Conservation (phyloP, 2,888 invertebrate genomes). For the Calameuta filiformis region DNA sequence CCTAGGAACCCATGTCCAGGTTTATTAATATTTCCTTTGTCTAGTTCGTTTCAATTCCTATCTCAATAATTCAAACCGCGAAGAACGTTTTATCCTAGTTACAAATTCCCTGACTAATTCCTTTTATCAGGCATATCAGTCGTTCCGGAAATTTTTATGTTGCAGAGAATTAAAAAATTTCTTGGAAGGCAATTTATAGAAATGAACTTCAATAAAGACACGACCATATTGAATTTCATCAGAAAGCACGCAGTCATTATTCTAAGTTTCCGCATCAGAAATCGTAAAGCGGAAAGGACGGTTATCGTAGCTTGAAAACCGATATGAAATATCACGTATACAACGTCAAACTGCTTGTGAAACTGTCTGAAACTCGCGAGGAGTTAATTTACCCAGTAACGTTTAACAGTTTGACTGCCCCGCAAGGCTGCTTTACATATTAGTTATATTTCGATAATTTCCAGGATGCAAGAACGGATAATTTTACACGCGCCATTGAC, state of each 20-base stretch:
- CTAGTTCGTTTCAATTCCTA: conserved; percentile 21
- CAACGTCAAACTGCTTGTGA: not conserved
- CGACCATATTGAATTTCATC: not conserved
- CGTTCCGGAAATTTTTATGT: not conserved
- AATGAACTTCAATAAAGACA: not conserved
- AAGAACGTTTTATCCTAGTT: conserved; percentile 7
- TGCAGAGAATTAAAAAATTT: not conserved
- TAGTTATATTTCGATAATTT: not conserved
- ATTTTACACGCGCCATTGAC: not conserved
- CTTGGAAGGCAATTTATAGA: not conserved
- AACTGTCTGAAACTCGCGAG: not conserved
- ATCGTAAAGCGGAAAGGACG: not conserved
- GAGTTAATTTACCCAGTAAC: not conserved
- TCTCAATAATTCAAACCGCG: conserved; percentile 5
- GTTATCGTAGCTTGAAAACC: not conserved
- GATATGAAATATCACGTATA: not conserved
- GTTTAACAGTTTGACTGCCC: not conserved
- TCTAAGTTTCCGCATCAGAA: not conserved
- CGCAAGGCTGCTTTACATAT: not conserved
- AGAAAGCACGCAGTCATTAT: not conserved
- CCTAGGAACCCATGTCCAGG: conserved; percentile 40
- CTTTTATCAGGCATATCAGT: conserved; percentile 5
- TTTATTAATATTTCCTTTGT: not conserved
- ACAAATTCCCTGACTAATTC: not conserved
- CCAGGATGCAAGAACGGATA: not conserved